Conservation (phyloP, 2,888 invertebrate genomes). For the Sicus ferrugineus region DNA sequence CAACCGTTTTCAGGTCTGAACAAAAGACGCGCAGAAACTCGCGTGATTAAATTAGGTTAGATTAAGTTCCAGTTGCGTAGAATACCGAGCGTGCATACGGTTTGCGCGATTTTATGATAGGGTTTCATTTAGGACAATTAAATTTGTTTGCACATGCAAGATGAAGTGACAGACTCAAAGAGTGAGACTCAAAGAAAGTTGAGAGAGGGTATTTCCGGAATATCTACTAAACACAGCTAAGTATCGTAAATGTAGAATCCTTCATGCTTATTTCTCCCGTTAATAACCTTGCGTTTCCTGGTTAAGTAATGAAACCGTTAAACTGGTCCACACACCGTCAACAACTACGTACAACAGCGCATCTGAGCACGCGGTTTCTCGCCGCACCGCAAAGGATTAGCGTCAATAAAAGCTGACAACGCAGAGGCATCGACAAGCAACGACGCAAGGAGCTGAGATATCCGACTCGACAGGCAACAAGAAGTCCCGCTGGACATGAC, state of each 20-base stretch:
- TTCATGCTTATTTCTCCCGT: neutral
- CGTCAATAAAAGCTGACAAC: conserved; percentile 32
- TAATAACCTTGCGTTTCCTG: neutral
- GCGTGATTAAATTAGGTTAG: conserved; percentile 11
- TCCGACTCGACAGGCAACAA: conserved; percentile 1
- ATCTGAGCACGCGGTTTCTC: conserved; percentile 18
- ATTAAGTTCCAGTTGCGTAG: conserved; percentile 10
- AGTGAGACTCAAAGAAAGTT: no score
- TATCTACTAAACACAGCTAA: neutral
- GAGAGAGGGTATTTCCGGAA: neutral
- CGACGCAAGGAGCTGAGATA: neutral
- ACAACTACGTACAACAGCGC: neutral
- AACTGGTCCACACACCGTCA: conserved; percentile 3
- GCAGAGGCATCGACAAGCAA: conserved; percentile 26
- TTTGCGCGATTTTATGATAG: conserved; percentile 11
- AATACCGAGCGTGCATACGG: neutral
- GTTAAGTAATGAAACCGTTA: conserved; percentile 12
- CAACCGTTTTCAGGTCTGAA: no score
- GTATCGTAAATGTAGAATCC: neutral
- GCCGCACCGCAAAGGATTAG: conserved; percentile 37
- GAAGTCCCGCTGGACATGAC: neutral
- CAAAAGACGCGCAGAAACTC: neutral
- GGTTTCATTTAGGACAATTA: conserved; percentile 26
- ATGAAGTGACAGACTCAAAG: no score
- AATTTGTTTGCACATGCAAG: conserved; percentile 19